A percentile compares a stretch with the other conserved stretches of the same genome.
phyloP scores from a whole-genome alignment of 2,113 vertebrate genomes.

The Eurystomus gularis region DNA sequence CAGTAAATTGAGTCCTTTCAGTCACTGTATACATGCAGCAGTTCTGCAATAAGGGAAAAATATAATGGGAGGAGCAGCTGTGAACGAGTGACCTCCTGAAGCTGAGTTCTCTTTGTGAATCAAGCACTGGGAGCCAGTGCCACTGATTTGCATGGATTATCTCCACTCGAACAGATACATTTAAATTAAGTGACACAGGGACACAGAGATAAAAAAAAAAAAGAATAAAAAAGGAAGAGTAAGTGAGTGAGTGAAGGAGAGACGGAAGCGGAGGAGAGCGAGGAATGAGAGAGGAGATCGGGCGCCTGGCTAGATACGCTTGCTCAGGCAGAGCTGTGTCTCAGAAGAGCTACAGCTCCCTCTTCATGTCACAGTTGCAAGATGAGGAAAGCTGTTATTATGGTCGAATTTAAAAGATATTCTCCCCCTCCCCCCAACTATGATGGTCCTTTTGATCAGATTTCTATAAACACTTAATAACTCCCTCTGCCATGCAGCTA shows the following conservation, averaged over 20 bases:
- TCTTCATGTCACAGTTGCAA: slow-evolving; percentile 90
- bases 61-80: slow-evolving; percentile 83
- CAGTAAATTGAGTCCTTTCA: slow-evolving; percentile 85
- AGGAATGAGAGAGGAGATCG: slow-evolving; percentile 58
- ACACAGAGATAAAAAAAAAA: slow-evolving; percentile 56
- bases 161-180: slow-evolving; percentile 93
- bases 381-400: slow-evolving; percentile 71
- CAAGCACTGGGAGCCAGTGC: slow-evolving; percentile 84
- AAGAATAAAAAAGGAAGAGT: slow-evolving; percentile 51
- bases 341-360: slow-evolving; percentile 94
- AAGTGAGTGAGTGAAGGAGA: slow-evolving; percentile 7
- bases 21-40: slow-evolving; percentile 78
- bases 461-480: slow-evolving; percentile 49
- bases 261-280: slow-evolving; percentile 15
- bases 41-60: slow-evolving; percentile 79
- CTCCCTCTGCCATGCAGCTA: slow-evolving; percentile 3
- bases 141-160: slow-evolving; percentile 98
- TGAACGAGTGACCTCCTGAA: slow-evolving; percentile 89
- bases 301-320: slow-evolving; percentile 60
- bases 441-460: slow-evolving; percentile 7
- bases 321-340: slow-evolving; percentile 73
- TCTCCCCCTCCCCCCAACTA: background rate
- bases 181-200: slow-evolving; percentile 90
- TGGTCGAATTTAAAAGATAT: slow-evolving; percentile 4
- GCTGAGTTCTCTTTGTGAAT: slow-evolving; percentile 90